Evolutionary conservation across 2,113 vertebrate species (phyloP).

Genomic region (Falco punctatus): DNA sequence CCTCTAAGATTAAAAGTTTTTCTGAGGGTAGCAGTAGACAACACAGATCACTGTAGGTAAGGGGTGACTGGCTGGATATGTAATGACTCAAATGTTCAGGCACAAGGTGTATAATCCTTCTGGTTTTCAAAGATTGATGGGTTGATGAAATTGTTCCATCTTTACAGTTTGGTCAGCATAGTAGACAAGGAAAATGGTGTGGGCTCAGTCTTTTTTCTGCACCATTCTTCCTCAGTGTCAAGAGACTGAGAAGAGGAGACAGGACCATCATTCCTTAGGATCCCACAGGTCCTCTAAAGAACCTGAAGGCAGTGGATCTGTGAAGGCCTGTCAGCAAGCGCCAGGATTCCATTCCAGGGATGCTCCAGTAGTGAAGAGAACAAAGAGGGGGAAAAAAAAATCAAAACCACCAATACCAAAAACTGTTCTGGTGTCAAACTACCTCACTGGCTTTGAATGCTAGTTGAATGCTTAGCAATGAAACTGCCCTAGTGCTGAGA

Average conservation of each 20-base stretch:
- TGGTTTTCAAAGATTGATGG: not conserved
- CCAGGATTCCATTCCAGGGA: constrained; percentile 6
- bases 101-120: not conserved
- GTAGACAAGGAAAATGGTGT: constrained; percentile 27
- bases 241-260: constrained; percentile 63
- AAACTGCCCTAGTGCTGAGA: not conserved
- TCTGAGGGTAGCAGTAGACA: not conserved
- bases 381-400: not conserved
- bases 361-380: not conserved
- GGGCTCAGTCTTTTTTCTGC: constrained; percentile 56
- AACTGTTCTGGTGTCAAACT: not conserved
- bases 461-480: not conserved
- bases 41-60: not conserved
- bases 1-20: not conserved
- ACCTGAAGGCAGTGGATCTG: constrained; percentile 36
- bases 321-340: constrained; percentile 30
- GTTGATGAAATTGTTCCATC: constrained; percentile 18
- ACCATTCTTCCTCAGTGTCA: constrained; percentile 61
- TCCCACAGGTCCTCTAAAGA: constrained; percentile 31
- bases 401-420: not conserved
- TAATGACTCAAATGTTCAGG: not conserved
- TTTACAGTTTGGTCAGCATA: constrained; percentile 28
- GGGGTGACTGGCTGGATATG: not conserved
- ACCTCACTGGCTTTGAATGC: not conserved
- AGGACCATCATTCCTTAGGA: constrained; percentile 47